phyloP scores from a whole-genome alignment of 2,888 invertebrate genomes.

The Creontiades dilutus region DNA sequence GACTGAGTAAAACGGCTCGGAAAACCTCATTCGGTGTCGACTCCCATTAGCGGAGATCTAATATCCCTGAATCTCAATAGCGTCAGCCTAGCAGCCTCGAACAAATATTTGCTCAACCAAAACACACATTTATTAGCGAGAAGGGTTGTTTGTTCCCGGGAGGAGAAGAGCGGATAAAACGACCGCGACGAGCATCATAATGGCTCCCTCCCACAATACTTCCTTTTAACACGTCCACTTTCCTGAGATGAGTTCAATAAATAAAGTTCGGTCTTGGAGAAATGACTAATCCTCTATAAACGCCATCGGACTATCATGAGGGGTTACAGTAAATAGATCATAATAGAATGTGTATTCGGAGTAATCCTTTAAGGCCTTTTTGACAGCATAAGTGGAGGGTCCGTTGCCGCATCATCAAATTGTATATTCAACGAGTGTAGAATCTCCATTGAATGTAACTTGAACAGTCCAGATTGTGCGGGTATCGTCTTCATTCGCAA shows the following conservation, averaged over 20 bases:
- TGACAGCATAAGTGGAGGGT: no score
- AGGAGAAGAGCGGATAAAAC: neutral
- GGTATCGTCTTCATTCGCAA: no score
- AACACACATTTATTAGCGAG: constrained; percentile 52
- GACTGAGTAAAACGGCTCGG: neutral
- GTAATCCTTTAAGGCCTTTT: no score
- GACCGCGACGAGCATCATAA: neutral
- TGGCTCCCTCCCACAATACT: neutral
- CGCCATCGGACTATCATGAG: neutral
- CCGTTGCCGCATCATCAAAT: no score
- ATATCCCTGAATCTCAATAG: constrained; percentile 44
- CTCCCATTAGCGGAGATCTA: constrained; percentile 25
- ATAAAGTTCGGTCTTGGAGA: neutral
- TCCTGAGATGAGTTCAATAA: neutral
- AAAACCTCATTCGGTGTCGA: neutral
- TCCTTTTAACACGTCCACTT: neutral
- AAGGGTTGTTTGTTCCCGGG: constrained; percentile 8
- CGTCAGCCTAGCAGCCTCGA: neutral
- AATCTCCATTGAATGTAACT: no score
- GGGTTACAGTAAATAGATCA: no score
- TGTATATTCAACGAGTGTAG: no score
- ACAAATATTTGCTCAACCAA: constrained; percentile 56
- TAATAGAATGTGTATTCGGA: no score
- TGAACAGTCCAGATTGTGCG: no score
- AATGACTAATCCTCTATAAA: neutral